A percentile compares a stretch with the other conserved stretches of the same genome.
phyloP scores from a whole-genome alignment of 2,888 invertebrate genomes.

The Caenorhabditis afra region DNA sequence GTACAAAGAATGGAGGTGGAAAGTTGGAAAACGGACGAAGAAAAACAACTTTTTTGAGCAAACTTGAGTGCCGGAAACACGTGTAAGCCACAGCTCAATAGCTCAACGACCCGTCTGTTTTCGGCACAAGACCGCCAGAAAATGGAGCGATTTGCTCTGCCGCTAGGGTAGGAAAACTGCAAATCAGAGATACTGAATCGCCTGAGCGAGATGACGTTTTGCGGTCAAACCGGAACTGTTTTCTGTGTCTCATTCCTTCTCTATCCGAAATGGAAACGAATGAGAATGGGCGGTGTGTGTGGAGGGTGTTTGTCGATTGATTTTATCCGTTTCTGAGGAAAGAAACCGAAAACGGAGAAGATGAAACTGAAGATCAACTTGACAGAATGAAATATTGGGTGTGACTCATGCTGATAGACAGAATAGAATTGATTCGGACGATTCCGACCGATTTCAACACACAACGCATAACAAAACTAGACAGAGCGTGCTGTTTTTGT shows the following conservation, averaged over 20 bases:
- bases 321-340: constrained; percentile 4
- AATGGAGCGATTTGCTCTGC: constrained; percentile 15
- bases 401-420: no score
- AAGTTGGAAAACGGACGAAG: no score
- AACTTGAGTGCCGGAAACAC: no score
- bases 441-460: not conserved
- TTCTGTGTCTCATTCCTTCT: not conserved
- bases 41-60: no score
- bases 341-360: constrained; percentile 1
- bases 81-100: no score
- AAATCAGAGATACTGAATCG: not conserved
- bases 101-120: not conserved
- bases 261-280: not conserved
- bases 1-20: not conserved
- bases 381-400: no score
- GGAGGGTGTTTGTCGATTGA: constrained; percentile 11
- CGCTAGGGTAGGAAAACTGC: not conserved
- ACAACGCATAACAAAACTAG: not conserved
- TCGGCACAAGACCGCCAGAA: not conserved
- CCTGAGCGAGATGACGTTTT: no score
- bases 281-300: not conserved
- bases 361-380: not conserved
- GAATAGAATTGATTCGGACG: not conserved
- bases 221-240: constrained; percentile 8
- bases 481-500: not conserved